These are phyloP conservation scores for Emesis russula DNA, from an alignment of 2,888 invertebrate species.

Conservation along the genomic window DNA sequence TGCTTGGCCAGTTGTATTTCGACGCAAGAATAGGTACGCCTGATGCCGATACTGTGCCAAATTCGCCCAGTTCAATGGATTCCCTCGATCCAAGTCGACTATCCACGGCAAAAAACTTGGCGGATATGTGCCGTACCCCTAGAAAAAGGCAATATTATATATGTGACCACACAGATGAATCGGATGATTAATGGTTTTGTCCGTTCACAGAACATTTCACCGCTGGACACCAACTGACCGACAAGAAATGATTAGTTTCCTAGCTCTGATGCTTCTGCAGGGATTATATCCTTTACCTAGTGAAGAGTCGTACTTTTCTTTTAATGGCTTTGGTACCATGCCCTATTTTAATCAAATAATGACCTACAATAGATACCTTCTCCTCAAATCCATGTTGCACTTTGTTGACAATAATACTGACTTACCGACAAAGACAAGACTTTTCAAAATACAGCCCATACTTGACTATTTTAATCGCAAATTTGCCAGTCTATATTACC, in stretches of 20 bases:
- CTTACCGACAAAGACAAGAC: constrained; percentile 41
- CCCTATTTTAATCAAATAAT: constrained; percentile 79
- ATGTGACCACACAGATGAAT: too few species aligned
- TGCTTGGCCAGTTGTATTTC: too few species aligned
- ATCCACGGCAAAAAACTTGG: background rate
- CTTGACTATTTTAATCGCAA: constrained; percentile 80
- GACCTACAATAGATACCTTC: constrained; percentile 79
- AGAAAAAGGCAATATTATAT: background rate
- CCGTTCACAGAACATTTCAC: background rate
- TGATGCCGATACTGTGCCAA: background rate
- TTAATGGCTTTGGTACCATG: constrained; percentile 84
- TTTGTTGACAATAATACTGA: constrained; percentile 73
- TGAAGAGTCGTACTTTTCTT: constrained; percentile 79
- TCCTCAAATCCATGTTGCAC: constrained; percentile 78
- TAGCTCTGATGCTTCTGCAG: constrained; percentile 77
- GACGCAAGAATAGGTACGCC: background rate
- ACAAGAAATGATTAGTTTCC: constrained; percentile 40
- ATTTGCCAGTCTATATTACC: constrained; percentile 78
- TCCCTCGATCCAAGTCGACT: background rate
- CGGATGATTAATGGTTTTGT: too few species aligned
- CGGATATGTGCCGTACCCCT: background rate
- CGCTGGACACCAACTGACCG: constrained; percentile 50
- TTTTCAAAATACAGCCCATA: constrained; percentile 81
- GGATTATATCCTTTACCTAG: constrained; percentile 79
- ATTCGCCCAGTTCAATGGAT: background rate